These are phyloP conservation scores for Heterotis niloticus DNA, from an alignment of 2,113 vertebrate species.

Conservation along the genomic window DNA sequence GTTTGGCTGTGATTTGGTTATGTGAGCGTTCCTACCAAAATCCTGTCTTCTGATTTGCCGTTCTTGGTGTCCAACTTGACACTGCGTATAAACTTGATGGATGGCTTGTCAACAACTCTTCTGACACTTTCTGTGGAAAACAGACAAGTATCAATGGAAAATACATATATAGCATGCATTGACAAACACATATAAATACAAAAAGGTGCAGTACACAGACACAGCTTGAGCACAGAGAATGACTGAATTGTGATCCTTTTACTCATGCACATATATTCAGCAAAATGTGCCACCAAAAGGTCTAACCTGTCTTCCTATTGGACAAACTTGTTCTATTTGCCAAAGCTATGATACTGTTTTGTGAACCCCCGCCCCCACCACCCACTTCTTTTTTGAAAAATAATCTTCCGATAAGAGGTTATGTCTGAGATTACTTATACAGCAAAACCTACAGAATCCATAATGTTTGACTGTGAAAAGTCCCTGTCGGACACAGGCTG, in stretches of 20 bases:
- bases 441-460: too few relatives aligned
- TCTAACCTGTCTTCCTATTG: too few relatives aligned
- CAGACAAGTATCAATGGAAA: constrained; percentile 17
- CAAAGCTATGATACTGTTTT: too few relatives aligned
- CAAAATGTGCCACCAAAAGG: too few relatives aligned
- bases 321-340: too few relatives aligned
- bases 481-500: neutral
- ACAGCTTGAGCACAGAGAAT: constrained; percentile 35
- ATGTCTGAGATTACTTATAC: too few relatives aligned
- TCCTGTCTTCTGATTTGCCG: constrained; percentile 64
- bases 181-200: neutral
- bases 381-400: too few relatives aligned
- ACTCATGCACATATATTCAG: too few relatives aligned
- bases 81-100: constrained; percentile 61
- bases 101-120: constrained; percentile 64
- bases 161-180: neutral
- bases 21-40: constrained; percentile 57
- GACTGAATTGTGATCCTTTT: too few relatives aligned
- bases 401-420: too few relatives aligned
- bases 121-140: constrained; percentile 64
- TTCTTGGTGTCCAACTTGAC: constrained; percentile 65
- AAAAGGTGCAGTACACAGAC: neutral
- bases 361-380: too few relatives aligned
- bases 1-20: neutral
- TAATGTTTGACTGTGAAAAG: too few relatives aligned